Base-by-base conservation (phyloP, 2,797 vertebrate species). In the Pogoniulus pusillus region DNA sequence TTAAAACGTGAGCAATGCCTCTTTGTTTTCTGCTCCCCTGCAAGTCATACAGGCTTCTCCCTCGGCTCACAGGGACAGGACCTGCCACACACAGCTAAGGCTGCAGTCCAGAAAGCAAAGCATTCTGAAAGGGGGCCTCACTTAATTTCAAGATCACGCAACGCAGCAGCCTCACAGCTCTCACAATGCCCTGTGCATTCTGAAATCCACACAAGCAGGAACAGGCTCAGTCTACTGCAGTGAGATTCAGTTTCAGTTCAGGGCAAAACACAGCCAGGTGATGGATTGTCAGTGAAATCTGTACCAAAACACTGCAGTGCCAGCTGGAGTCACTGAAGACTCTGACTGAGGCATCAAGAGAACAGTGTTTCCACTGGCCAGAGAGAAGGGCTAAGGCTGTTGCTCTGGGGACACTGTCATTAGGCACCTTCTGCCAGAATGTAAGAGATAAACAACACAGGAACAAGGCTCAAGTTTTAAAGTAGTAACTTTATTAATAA, bases 401-500 rank as follows among this genome's bases (percentile, higher is more conserved):
- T 7, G 10, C 34, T 41, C 37, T 70, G 27, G 58, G 18, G 75
- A 60, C 0, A 0, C n/a, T 74, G 62, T 27, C 47, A 59, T 10
- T 1, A n/a, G 35, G 58, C 29, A 64, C n/a, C 63, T 69, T 24
- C 54, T 74, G 59, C 3, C 63, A 73, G 39, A 57, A 57, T 77
- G 63, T 20, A 22, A 74, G 71, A 65, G 22, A 4, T 3, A 70
- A 1, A 32, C 43, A 16, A n/a, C 16, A 57, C 11, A 34, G 13
- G 11, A 29, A 53, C 63, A 75, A 89, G 77, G 1, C 24, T 69
- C 60, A 92, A 64, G 76, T 93, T 96, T 97, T 96, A 96, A 97
- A 97, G 97, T 96, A 97, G 96, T 97, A 96, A 97, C 97, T 98
- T 98, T 98, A 98, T 98, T 98, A 98, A 97, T 98, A 97, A 98